Base-by-base conservation (phyloP, 2,888 invertebrate genomes). In the Leucophora obtusa region DNA sequence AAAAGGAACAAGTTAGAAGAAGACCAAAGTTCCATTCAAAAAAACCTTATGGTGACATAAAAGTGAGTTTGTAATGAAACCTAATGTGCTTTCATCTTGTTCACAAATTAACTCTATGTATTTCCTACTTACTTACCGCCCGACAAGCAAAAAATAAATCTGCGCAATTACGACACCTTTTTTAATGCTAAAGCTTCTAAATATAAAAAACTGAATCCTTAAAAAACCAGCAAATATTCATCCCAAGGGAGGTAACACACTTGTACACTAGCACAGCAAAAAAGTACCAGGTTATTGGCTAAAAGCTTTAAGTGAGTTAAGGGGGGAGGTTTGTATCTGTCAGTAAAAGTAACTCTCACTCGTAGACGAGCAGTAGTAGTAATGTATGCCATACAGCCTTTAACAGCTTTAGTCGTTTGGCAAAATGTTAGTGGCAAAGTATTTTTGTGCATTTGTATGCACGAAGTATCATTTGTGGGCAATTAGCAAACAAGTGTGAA, bases 121-220 rank as follows among this genome's bases (percentile, higher is more conserved):
- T 60, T 43, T n/a, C 9, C 9, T 15, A 59, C 38, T 21, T n/a
- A 73, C 28, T 7, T 15, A 58, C 17, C 81, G 83, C 79, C 84
- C 17, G n/a, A 43, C 8, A 50, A 78, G 5, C 14, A 43, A 81
- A 70, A 59, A 60, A 81, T 82, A 84, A 86, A 83, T 86, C 85
- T 87, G 86, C 86, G 86, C 87, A 87, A 87, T 87, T 87, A 87
- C 86, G 85, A 86, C 87, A 87, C 87, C 86, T 87, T 82, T 81
- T 53, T 47, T 11, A 33, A 72, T 24, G 15, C 54, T 35, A 47
- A 69, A 62, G 50, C 62, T 58, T 72, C 47, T 15, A 6, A 28
- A 28, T n/a, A 51, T 21, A 28, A 70, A 71, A 74, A 79, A 47
- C 3, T 7, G 28, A 60, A 18, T 59, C 60, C 66, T 70, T 78